phyloP scores from a whole-genome alignment of 1,140 invertebrate genomes.

The Dendroctonus valens region DNA sequence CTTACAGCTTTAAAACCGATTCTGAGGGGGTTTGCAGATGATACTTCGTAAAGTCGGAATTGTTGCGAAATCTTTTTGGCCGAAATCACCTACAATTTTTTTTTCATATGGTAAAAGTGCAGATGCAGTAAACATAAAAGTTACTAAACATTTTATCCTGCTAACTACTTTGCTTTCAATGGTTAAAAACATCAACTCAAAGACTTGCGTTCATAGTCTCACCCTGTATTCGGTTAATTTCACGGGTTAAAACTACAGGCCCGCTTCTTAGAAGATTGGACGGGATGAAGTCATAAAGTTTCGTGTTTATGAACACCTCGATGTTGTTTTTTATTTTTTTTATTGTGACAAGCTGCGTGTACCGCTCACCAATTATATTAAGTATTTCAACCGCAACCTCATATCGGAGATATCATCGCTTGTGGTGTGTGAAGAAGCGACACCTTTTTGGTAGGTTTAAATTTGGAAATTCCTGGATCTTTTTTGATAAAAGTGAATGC shows the following conservation, averaged over 20 bases:
- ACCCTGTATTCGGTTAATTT: constrained; percentile 7
- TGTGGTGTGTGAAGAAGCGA: neutral
- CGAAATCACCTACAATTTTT: no score
- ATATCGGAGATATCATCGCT: no score
- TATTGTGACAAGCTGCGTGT: constrained; percentile 9
- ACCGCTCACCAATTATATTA: constrained; percentile 9
- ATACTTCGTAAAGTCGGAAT: no score
- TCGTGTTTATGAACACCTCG: constrained; percentile 16
- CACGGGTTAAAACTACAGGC: constrained; percentile 1
- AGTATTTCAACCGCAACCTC: constrained; percentile 1
- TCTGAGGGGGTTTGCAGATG: no score
- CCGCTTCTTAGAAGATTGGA: constrained; percentile 10
- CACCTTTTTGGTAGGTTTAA: neutral
- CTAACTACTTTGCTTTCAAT: no score
- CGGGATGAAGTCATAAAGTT: constrained; percentile 9
- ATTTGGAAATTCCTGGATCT: constrained; percentile 1
- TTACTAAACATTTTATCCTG: no score
- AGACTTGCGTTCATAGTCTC: neutral
- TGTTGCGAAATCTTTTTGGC: no score
- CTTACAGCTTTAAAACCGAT: no score
- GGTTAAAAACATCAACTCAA: no score
- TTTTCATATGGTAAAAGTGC: no score
- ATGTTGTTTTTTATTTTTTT: constrained; percentile 9
- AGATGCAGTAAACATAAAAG: no score
- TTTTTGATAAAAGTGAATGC: neutral